Evolutionary conservation across 2,797 vertebrate genomes (phyloP), one percentile per base, ranked within the genome.

Genomic region (Triplophysa yarkandensis): DNA sequence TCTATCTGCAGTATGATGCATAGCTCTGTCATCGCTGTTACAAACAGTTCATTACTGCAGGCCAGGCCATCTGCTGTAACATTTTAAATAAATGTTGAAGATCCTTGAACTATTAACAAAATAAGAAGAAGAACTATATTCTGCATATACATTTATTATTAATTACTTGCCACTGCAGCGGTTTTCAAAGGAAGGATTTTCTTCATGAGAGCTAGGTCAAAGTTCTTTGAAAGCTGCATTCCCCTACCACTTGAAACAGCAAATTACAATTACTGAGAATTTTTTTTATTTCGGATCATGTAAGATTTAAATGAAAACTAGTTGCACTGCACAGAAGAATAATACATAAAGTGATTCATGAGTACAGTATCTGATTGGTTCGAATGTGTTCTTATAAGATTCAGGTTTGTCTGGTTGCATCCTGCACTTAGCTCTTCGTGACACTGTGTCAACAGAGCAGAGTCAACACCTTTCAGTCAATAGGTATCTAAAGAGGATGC

Each of bases 401-500:
- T 46, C 36, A 30, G 36, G 36, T 69, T 58, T 58, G 17, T 58
- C 25, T 58, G 52, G 21, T 69, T 69, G 9, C 43, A 17, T 64
- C 32, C 23, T 76, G 30, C n/a, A 23, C 13, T 32, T 60, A n/a
- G 58, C 11, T 30, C 28, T 7, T 25, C 14, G 30, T n/a, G 23
- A 17, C 39, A 62, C 21, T 48, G 23, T 52, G 50, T 48, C 34
- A 52, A 43, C 62, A 71, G 44, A 71, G n/a, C 41, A 19, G 27
- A 27, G 74, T 77, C 6, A 61, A 71, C 44, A 23, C n/a, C 13
- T 36, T 43, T 62, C n/a, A 63, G 23, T 74, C 68, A 70, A 81
- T 76, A 46, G 71, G 63, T 76, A 65, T 76, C 66, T 71, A 62
- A 74, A 80, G 75, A 80, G 73, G 76, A 78, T 76, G 67, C 66